phyloP scores from a whole-genome alignment of 2,113 vertebrate genomes.

The Zapornia atra region DNA sequence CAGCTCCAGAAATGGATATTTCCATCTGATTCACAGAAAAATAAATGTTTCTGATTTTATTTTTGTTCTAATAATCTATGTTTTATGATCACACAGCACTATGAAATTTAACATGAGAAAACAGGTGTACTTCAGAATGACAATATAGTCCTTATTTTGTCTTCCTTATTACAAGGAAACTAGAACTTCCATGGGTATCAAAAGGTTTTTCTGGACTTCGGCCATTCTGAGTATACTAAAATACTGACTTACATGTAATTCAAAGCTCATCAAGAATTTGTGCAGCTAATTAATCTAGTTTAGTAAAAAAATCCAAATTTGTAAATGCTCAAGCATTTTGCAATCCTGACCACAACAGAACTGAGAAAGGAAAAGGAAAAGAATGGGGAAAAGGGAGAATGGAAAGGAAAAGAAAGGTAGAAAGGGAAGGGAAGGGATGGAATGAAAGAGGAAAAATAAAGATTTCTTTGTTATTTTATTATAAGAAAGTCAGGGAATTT shows the following conservation, averaged over 20 bases:
- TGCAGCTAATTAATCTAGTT: background rate
- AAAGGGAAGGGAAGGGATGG: background rate
- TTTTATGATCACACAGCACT: background rate
- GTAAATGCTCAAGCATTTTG: background rate
- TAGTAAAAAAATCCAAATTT: fast-evolving
- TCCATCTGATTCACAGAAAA: background rate
- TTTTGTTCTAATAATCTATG: background rate
- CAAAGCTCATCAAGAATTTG: background rate
- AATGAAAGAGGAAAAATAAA: background rate
- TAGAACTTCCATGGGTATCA: background rate
- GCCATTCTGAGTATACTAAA: background rate
- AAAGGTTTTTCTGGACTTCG: background rate
- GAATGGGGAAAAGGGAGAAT: too few species aligned
- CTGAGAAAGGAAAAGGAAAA: background rate
- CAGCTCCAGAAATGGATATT: background rate
- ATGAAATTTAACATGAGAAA: background rate
- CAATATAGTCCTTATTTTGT: background rate
- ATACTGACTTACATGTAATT: background rate
- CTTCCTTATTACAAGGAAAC: background rate
- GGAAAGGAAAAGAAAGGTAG: background rate
- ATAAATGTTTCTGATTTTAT: background rate
- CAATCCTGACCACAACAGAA: background rate
- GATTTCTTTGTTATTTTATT: background rate
- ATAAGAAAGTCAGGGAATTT: background rate
- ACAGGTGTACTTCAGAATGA: background rate